Percentiles rank a stretch among this genome's conserved stretches.
These are phyloP conservation scores for Liparis tanakae DNA, from an alignment of 2,797 vertebrate species.

Conservation along the genomic window DNA sequence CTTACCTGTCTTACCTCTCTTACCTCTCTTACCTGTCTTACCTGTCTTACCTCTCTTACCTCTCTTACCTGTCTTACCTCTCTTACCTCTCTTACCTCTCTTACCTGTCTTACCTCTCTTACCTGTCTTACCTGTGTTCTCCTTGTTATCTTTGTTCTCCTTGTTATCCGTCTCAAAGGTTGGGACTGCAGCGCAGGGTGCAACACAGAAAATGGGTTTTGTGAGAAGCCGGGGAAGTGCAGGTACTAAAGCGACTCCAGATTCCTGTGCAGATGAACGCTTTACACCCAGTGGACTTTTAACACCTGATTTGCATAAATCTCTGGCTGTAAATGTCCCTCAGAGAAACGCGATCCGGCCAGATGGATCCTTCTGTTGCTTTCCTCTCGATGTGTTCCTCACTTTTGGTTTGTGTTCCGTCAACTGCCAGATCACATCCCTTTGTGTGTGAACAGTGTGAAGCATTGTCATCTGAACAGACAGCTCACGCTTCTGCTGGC, in stretches of 20 bases:
- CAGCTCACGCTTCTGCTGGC: slow-evolving; percentile 16
- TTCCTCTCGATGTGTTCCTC: slow-evolving; percentile 20
- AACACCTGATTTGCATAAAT: slow-evolving; percentile 42
- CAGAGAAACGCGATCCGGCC: slow-evolving; percentile 19
- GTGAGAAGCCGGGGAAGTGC: slow-evolving; percentile 90
- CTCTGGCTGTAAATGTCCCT: slow-evolving; percentile 19
- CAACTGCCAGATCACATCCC: slow-evolving; percentile 35
- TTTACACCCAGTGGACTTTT: slow-evolving; percentile 8
- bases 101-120: slow-evolving; percentile 16
- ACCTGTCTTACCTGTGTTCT: no score
- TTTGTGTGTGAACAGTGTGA: slow-evolving; percentile 45
- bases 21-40: slow-evolving; percentile 15
- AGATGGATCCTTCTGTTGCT: slow-evolving; percentile 16
- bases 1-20: neutral
- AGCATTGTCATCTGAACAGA: slow-evolving; percentile 28
- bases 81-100: slow-evolving; percentile 20
- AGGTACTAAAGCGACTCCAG: slow-evolving; percentile 81
- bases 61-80: no score
- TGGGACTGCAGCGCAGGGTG: slow-evolving; percentile 87
- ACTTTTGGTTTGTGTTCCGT: slow-evolving; percentile 18
- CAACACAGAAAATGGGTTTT: slow-evolving; percentile 88
- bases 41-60: slow-evolving; percentile 16
- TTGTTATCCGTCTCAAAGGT: slow-evolving; percentile 69
- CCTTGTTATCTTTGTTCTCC: no score
- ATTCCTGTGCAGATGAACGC: slow-evolving; percentile 38